Percentiles rank a stretch among this genome's conserved stretches.
Evolutionary conservation across 2,797 vertebrate species (phyloP).

Genomic region (Sebastolobus alascanus): DNA sequence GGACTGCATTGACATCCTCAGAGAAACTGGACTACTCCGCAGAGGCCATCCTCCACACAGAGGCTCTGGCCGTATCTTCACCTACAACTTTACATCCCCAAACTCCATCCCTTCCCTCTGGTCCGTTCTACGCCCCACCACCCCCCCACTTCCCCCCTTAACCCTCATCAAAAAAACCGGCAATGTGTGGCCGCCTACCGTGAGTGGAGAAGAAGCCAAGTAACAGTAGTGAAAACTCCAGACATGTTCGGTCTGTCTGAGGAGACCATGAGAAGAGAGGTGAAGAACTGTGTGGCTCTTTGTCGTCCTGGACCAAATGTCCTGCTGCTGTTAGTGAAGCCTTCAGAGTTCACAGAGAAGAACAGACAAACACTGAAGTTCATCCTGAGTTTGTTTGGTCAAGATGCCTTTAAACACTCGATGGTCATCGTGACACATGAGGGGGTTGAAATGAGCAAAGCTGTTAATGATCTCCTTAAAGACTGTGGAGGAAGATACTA

Average conservation of each 20-base stretch:
- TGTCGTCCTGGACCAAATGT: constrained; percentile 14
- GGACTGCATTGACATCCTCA: no score
- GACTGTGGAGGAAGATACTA: constrained; percentile 17
- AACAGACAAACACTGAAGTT: constrained; percentile 3
- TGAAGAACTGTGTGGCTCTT: background rate
- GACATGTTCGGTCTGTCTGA: background rate
- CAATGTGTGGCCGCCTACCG: background rate
- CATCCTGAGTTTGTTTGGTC: constrained; percentile 4
- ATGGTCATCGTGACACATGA: constrained; percentile 10
- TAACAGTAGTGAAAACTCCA: background rate
- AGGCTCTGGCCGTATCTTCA: no score
- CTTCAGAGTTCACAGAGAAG: background rate
- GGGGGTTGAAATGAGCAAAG: fast-evolving
- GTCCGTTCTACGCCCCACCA: no score
- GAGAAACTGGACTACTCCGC: no score
- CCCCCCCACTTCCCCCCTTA: no score
- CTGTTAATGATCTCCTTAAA: background rate
- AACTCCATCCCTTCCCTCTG: no score
- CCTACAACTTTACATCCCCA: no score
- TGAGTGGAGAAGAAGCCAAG: background rate
- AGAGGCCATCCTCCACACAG: no score
- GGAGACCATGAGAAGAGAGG: background rate
- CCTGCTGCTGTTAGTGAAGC: constrained; percentile 7
- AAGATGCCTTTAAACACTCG: constrained; percentile 5
- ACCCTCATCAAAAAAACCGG: no score